Evolutionary conservation across 2,888 invertebrate species (phyloP).

Genomic region (Drosophila pseudotalamancana): DNA sequence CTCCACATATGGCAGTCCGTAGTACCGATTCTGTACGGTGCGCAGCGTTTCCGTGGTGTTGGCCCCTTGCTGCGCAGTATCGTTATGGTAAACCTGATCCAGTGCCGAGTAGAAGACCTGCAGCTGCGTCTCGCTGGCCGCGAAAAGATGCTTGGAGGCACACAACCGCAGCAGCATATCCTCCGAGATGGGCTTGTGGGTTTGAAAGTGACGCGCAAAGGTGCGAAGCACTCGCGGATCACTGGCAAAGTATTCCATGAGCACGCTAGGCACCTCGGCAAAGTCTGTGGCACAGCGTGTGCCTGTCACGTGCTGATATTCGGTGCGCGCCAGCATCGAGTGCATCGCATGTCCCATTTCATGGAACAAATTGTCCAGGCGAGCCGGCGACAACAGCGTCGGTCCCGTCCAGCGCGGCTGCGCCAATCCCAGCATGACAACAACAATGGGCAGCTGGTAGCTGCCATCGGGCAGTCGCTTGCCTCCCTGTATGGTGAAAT

Average conservation of each 20-base stretch:
- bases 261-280: conserved; percentile 99
- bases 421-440: conserved; percentile 95
- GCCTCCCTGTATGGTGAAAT: conserved; percentile 99
- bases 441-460: conserved; percentile 96
- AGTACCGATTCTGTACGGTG: conserved; percentile 92
- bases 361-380: conserved; percentile 98
- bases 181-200: conserved; percentile 92
- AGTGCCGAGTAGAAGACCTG: conserved; percentile 96
- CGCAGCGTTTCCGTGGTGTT: conserved; percentile 90
- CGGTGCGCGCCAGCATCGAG: conserved; percentile 97
- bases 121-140: conserved; percentile 94
- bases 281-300: conserved; percentile 99
- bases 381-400: conserved; percentile 91
- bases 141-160: conserved; percentile 93
- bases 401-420: conserved; percentile 90
- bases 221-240: conserved; percentile 92
- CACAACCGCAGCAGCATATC: conserved; percentile 92
- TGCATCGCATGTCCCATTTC: conserved; percentile 99
- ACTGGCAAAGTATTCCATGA: conserved; percentile 98
- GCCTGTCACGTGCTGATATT: conserved; percentile 98
- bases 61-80: conserved; percentile 75
- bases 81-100: conserved; percentile 94
- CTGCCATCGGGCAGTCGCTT: conserved; percentile 90
- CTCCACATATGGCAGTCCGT: conserved; percentile 93
- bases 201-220: conserved; percentile 96